These are phyloP conservation scores for Drosophila pseudotalamancana DNA, from an alignment of 2,888 invertebrate species.

Conservation along the genomic window DNA sequence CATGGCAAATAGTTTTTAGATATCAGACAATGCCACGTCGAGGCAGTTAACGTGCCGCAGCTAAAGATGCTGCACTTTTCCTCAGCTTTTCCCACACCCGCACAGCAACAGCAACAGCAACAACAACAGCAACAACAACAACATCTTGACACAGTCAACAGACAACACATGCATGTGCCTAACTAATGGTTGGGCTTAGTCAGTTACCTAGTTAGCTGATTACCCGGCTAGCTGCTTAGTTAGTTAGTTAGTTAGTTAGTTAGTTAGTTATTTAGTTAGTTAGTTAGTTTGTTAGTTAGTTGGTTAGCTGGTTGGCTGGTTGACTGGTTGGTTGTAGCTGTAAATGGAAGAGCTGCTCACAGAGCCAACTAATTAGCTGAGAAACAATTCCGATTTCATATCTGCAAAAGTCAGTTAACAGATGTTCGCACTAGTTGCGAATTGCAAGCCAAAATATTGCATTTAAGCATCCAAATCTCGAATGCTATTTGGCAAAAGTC, in stretches of 20 bases:
- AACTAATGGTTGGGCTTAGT: slow-evolving; percentile 5
- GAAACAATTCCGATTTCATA: slow-evolving; percentile 16
- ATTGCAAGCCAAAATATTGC: neutral
- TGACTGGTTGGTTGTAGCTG: slow-evolving; percentile 23
- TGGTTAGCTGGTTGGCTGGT: no score
- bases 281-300: slow-evolving; percentile 22
- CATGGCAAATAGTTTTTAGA: slow-evolving; percentile 49
- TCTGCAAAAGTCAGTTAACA: neutral
- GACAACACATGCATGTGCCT: slow-evolving; percentile 33
- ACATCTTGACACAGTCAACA: slow-evolving; percentile 62
- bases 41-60: slow-evolving; percentile 12
- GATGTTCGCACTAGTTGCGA: slow-evolving; percentile 7
- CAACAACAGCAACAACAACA: neutral
- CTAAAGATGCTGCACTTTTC: slow-evolving; percentile 70
- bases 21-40: slow-evolving; percentile 60
- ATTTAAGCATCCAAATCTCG: neutral
- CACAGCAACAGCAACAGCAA: neutral
- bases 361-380: slow-evolving; percentile 31
- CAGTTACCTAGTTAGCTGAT: slow-evolving; percentile 16
- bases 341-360: slow-evolving; percentile 34
- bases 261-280: no score
- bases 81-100: slow-evolving; percentile 61
- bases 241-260: slow-evolving; percentile 6
- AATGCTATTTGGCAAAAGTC: neutral
- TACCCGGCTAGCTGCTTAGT: slow-evolving; percentile 1